Base-by-base conservation (phyloP, 2,797 vertebrate genomes). In the Bufotes viridis region DNA sequence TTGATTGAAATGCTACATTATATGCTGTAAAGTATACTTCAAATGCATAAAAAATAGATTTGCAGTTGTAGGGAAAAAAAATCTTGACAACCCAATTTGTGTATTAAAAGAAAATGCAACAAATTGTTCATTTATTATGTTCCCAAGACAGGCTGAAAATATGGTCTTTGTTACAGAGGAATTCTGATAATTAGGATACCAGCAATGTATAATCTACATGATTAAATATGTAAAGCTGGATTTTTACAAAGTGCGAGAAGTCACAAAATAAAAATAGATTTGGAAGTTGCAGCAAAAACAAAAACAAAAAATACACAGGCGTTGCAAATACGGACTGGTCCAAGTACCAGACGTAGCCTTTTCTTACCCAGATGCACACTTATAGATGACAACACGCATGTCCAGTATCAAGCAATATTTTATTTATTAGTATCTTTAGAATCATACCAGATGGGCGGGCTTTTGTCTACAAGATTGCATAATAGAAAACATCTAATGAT, bases 1-100 rank as follows among this genome's bases (percentile, higher is more conserved):
- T 95, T 94, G 94, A 95, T 94, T 93, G 92, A 89, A 93, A 83
- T 92, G 93, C 22, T 86, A 90, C 85, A 92, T 88, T 92, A 84
- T 92, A 93, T 22, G 87, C 90, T 86, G 92, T 88, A 92, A 94
- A 95, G 95, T 93, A 91, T 93, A 93, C 92, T 94, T 91, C 93
- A 94, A 93, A 92, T 92, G 88, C 84, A 92, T 91, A 91, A 91
- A 91, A 94, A 94, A 94, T 93, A 87, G 86, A 93, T 91, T 85
- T 92, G 90, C 89, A 91, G 20, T 65, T 26, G 82, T 89, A 92
- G 93, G 92, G 87, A 63, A 86, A 92, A 93, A 91, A 90, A 70
- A 5, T 3, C 7, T 90, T 93, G 94, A 93, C 91, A 94, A 90
- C 84, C 90, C 80, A 92, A 90, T 92, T 93, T 94, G 92, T 88